Base-by-base conservation (phyloP, 1,140 invertebrate genomes). In the Anoplophora glabripennis region DNA sequence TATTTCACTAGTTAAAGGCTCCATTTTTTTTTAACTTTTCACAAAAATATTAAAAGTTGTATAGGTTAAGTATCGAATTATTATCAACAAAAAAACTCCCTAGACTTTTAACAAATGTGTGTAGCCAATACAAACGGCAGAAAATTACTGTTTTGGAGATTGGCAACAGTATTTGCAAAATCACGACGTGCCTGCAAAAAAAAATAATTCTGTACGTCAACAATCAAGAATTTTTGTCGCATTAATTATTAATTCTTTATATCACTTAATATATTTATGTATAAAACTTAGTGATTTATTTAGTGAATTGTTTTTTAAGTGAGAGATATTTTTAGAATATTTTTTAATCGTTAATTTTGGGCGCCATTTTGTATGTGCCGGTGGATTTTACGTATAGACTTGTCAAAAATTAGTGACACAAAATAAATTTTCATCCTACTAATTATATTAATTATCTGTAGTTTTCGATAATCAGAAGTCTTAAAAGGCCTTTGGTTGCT, bases 311-410 rank as follows among this genome's bases (percentile, higher is more conserved):
- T n/a, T 35, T 53, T 35, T 54, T 15, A 28, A 53, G 38, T 48
- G 52, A 41, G 33, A 45, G 12, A 61, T 61, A 65, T 66, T 67
- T 64, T 64, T 67, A 66, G 61, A 63, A 63, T 58, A 68, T 59
- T 64, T 68, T 59, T 65, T 67, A 65, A 69, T 59, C 53, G 69
- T 72, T 65, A 67, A 67, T 72, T 71, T 67, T 47, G 63, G 71
- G 69, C 72, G 72, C 72, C 72, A 73, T 73, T 73, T 73, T 73
- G 70, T 73, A 68, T 68, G 61, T 70, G 72, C 72, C 72, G 72
- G 70, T 72, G 66, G 53, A 70, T 71, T 72, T 69, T 72, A 42
- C 63, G 47, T 59, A 56, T n/a, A 5, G 54, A 67, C 37, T 68
- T 68, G 64, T 68, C 65, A 69, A 68, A 70, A 67, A 67, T 59